These are phyloP conservation scores for Brachionus calyciflorus DNA, from an alignment of 1,140 invertebrate species.

Conservation along the genomic window DNA sequence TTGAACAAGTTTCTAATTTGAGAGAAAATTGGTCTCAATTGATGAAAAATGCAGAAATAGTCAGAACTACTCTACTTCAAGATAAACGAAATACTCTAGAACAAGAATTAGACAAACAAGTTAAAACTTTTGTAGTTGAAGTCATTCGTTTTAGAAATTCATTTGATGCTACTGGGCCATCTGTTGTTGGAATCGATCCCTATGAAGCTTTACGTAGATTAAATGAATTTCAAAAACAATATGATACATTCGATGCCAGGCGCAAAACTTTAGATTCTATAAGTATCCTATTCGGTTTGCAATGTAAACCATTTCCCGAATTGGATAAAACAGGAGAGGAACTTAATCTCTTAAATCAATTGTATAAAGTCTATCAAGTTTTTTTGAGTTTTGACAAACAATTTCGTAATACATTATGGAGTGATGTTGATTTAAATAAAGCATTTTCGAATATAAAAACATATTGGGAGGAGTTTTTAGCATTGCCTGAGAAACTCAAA, in stretches of 20 bases:
- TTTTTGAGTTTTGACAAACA: constrained; percentile 58
- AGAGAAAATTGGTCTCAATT: constrained; percentile 57
- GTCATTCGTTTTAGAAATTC: constrained; percentile 62
- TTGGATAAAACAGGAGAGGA: constrained; percentile 61
- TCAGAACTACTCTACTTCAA: constrained; percentile 56
- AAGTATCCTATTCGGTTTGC: constrained; percentile 59
- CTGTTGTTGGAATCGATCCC: constrained; percentile 58
- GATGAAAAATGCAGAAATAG: constrained; percentile 57
- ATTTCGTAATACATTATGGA: constrained; percentile 60
- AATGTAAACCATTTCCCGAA: constrained; percentile 59
- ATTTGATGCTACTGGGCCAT: constrained; percentile 60
- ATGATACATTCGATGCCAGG: constrained; percentile 55
- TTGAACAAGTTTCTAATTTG: constrained; percentile 57
- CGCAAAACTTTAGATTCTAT: constrained; percentile 59
- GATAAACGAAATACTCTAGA: constrained; percentile 58
- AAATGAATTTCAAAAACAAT: constrained; percentile 57
- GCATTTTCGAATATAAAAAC: neutral
- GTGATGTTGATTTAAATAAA: constrained; percentile 52
- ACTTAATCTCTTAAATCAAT: constrained; percentile 57
- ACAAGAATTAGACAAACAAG: constrained; percentile 61
- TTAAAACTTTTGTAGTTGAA: constrained; percentile 61
- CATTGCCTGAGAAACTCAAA: constrained; percentile 37
- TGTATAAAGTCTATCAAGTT: constrained; percentile 60
- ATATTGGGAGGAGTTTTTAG: constrained; percentile 26
- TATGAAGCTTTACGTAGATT: constrained; percentile 56